Evolutionary conservation across 2,113 vertebrate genomes (phyloP).

Genomic region (Ptilonorhynchus violaceus): DNA sequence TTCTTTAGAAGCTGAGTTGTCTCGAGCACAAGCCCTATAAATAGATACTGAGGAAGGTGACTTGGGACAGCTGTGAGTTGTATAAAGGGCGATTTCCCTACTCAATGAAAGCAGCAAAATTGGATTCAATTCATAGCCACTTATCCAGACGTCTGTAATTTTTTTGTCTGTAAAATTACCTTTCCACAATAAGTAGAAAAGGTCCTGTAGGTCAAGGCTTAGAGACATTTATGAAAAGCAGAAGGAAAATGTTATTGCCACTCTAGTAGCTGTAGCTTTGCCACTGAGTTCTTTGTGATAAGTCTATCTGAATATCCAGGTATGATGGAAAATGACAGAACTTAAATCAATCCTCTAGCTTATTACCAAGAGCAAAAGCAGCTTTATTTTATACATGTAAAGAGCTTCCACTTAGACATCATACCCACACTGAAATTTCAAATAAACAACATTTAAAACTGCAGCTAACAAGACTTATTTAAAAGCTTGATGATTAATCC

Average conservation of each 20-base stretch:
- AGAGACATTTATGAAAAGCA: neutral
- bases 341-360: neutral
- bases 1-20: neutral
- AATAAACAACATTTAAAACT: slow-evolving; percentile 68
- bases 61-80: neutral
- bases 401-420: slow-evolving; percentile 20
- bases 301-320: neutral
- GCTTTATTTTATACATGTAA: slow-evolving; percentile 33
- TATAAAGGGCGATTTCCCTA: neutral
- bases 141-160: neutral
- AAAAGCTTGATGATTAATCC: slow-evolving; percentile 65
- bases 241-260: neutral
- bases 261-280: neutral
- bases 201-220: neutral
- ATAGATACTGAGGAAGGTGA: slow-evolving; percentile 13
- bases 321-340: slow-evolving; percentile 1
- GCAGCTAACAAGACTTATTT: slow-evolving; percentile 60
- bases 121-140: neutral
- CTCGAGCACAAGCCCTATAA: neutral
- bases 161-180: neutral
- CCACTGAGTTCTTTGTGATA: neutral
- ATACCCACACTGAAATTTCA: slow-evolving; percentile 55
- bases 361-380: slow-evolving; percentile 9
- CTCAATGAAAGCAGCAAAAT: neutral
- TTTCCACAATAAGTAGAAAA: neutral